These are phyloP conservation scores for Euphonia xanthogaster DNA, from an alignment of 2,797 vertebrate species.

Conservation along the genomic window DNA sequence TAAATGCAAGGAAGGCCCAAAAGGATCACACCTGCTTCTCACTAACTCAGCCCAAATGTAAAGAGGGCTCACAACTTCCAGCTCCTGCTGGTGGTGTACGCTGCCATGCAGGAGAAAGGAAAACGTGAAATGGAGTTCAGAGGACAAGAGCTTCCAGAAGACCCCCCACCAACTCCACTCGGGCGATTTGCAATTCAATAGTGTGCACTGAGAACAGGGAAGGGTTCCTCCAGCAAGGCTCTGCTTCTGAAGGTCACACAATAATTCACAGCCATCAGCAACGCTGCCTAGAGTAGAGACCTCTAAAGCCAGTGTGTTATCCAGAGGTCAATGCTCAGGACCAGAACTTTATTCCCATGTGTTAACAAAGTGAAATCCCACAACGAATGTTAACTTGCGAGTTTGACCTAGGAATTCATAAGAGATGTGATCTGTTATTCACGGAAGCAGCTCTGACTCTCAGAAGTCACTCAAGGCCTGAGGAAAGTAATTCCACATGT, in stretches of 20 bases:
- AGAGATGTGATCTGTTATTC: not conserved
- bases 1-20: conserved; percentile 43
- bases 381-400: not conserved
- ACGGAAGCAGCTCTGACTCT: not conserved
- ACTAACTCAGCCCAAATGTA: conserved; percentile 30
- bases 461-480: not conserved
- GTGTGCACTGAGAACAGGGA: not conserved
- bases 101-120: not conserved
- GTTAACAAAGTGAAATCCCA: not conserved
- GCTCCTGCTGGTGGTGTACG: fast-evolving
- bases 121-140: not conserved
- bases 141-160: not conserved
- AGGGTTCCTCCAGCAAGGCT: not conserved
- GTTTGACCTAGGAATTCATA: not conserved
- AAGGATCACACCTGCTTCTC: conserved; percentile 73
- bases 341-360: not conserved
- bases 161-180: not conserved
- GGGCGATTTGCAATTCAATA: not conserved
- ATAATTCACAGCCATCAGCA: not conserved
- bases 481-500: not conserved
- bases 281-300: not conserved
- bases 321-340: not conserved
- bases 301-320: not conserved
- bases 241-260: not conserved
- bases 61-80: conserved; percentile 47